Evolutionary conservation across 2,888 invertebrate genomes (phyloP).

Genomic region (Diplazon laetatorius): DNA sequence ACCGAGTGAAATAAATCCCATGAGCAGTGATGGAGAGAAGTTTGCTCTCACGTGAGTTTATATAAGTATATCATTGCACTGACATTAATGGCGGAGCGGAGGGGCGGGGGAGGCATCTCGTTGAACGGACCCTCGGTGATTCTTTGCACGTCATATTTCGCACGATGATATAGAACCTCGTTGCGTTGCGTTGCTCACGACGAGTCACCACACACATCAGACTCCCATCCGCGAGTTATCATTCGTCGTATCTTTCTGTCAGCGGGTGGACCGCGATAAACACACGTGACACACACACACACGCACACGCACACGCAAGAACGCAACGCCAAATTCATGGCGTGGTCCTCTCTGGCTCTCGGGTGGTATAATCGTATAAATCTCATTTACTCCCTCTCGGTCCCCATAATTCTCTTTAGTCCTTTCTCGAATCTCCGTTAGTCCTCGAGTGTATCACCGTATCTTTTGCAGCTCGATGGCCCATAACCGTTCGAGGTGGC

Average conservation of each 20-base stretch:
- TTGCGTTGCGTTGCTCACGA: constrained; percentile 23
- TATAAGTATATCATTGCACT: constrained; percentile 52
- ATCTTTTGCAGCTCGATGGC: constrained; percentile 61
- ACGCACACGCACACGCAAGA: neutral
- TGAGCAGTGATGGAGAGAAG: constrained; percentile 10
- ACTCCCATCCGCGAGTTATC: constrained; percentile 35
- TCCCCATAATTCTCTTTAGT: neutral
- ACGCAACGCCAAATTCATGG: constrained; percentile 41
- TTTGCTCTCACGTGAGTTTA: constrained; percentile 13
- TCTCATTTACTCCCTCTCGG: constrained; percentile 53
- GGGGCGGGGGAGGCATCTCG: too few species aligned
- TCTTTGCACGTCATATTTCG: constrained; percentile 41
- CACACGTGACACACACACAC: neutral
- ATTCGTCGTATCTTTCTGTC: constrained; percentile 50
- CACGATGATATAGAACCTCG: constrained; percentile 41
- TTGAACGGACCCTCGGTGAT: constrained; percentile 44
- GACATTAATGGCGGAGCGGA: constrained; percentile 47
- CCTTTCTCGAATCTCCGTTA: constrained; percentile 35
- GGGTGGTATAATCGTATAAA: constrained; percentile 57
- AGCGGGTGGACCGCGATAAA: too few species aligned
- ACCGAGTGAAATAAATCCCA: constrained; percentile 19
- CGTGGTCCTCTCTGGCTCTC: too few species aligned
- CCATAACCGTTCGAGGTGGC: constrained; percentile 58
- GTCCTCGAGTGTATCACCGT: constrained; percentile 37
- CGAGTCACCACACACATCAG: constrained; percentile 25